A percentile compares a stretch with the other conserved stretches of the same genome.
Conservation (phyloP, 1,140 invertebrate species). For the Drosophila elegans region DNA sequence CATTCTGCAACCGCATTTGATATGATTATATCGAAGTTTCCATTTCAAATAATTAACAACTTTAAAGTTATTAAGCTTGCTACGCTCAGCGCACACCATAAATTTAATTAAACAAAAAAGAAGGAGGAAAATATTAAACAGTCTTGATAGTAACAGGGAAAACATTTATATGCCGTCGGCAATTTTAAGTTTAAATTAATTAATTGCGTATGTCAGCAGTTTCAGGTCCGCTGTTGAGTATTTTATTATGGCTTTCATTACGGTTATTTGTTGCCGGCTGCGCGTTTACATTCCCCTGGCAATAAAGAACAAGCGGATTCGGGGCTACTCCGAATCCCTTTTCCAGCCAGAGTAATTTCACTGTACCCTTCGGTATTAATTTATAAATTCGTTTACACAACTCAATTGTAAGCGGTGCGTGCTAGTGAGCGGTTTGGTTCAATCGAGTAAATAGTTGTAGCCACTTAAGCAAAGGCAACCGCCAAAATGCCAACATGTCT, state of each 20-base stretch:
- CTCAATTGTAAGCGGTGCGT: slow-evolving; percentile 4
- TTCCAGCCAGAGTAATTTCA: slow-evolving; percentile 19
- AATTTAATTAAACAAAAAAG: slow-evolving; percentile 60
- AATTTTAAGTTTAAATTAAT: slow-evolving; percentile 73
- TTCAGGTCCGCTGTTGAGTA: slow-evolving; percentile 45
- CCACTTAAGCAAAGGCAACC: slow-evolving; percentile 41
- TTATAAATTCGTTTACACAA: slow-evolving; percentile 45
- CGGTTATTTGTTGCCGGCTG: slow-evolving; percentile 24
- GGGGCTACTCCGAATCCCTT: slow-evolving; percentile 6
- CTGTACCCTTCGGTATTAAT: slow-evolving; percentile 34
- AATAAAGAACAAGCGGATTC: background rate
- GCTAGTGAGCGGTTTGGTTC: slow-evolving; percentile 18
- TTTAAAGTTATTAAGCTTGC: slow-evolving; percentile 64
- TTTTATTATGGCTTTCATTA: slow-evolving; percentile 52
- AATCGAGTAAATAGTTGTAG: slow-evolving; percentile 39
- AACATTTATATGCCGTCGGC: slow-evolving; percentile 48
- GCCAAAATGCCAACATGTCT: slow-evolving; percentile 63
- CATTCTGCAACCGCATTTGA: slow-evolving; percentile 14
- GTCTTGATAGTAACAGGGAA: slow-evolving; percentile 1
- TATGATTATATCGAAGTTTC: slow-evolving; percentile 30
- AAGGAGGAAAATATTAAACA: background rate
- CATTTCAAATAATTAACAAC: slow-evolving; percentile 60
- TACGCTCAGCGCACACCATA: slow-evolving; percentile 36
- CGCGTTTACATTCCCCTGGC: slow-evolving; percentile 26
- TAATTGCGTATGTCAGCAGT: slow-evolving; percentile 77